Evolutionary conservation across 2,113 vertebrate species (phyloP).

Genomic region (Petrocephalus microphthalmus): DNA sequence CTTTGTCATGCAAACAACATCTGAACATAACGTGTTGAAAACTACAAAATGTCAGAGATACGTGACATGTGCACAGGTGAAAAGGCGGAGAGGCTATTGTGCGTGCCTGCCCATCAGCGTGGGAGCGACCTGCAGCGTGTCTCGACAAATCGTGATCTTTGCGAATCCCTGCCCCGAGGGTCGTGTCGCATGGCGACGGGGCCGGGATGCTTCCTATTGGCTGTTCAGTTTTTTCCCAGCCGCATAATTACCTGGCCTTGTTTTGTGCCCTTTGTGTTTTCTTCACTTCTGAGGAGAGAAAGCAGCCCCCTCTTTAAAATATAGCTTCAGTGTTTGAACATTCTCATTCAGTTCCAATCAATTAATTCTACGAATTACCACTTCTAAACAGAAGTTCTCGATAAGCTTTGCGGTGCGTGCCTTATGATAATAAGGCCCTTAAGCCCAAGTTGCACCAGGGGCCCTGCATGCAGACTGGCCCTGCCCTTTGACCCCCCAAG

Average conservation of each 20-base stretch:
- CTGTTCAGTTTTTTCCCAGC: background rate
- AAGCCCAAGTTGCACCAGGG: background rate
- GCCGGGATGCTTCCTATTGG: background rate
- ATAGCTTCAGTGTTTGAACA: background rate
- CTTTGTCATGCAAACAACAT: background rate
- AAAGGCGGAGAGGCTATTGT: background rate
- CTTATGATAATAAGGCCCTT: background rate
- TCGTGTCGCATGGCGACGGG: background rate
- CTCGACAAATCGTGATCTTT: background rate
- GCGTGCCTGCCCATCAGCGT: background rate
- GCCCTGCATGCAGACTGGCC: background rate
- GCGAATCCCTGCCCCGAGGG: background rate
- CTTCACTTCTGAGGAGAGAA: background rate
- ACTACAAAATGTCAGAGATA: background rate
- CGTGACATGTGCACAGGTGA: background rate
- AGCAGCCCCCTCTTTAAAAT: background rate
- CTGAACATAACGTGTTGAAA: background rate
- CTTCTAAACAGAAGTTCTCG: background rate
- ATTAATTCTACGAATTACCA: background rate
- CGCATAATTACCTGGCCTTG: background rate
- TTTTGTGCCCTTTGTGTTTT: background rate
- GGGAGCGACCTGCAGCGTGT: background rate
- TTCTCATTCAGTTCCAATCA: background rate
- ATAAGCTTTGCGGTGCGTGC: background rate
- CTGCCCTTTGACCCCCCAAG: background rate